A percentile compares a stretch with the other conserved stretches of the same genome.
Evolutionary conservation across 2,888 invertebrate species (phyloP).

Genomic region (Acleris holmiana): DNA sequence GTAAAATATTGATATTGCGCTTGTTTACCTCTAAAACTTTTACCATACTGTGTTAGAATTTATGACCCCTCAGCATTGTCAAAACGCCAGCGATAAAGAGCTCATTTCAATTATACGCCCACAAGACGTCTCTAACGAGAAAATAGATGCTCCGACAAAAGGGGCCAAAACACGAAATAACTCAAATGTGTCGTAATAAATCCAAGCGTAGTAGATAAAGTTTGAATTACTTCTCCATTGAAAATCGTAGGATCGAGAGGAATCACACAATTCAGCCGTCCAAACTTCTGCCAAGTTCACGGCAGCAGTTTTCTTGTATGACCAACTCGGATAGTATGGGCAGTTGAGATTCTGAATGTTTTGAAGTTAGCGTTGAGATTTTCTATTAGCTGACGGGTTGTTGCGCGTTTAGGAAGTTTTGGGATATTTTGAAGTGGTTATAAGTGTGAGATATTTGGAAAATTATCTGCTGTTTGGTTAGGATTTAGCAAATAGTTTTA

Average conservation of each 20-base stretch:
- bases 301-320: constrained; percentile 39
- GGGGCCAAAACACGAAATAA: constrained; percentile 36
- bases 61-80: constrained; percentile 26
- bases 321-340: constrained; percentile 27
- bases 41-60: constrained; percentile 32
- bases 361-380: constrained; percentile 9
- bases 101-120: constrained; percentile 37
- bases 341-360: constrained; percentile 33
- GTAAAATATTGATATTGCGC: constrained; percentile 35
- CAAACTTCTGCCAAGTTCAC: constrained; percentile 31
- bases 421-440: neutral
- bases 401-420: constrained; percentile 7
- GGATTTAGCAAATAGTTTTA: no score
- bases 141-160: constrained; percentile 21
- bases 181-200: constrained; percentile 42
- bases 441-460: neutral
- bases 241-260: constrained; percentile 39
- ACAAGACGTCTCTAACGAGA: constrained; percentile 14
- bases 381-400: constrained; percentile 15
- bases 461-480: neutral
- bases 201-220: constrained; percentile 37
- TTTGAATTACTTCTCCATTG: constrained; percentile 43
- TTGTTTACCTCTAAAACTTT: constrained; percentile 37
- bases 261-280: constrained; percentile 26
- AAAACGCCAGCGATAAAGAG: constrained; percentile 23